Evolutionary conservation across 2,888 invertebrate species (phyloP), one percentile per base, ranked within the genome.

Genomic region (Agonopterix alstromeriana): DNA sequence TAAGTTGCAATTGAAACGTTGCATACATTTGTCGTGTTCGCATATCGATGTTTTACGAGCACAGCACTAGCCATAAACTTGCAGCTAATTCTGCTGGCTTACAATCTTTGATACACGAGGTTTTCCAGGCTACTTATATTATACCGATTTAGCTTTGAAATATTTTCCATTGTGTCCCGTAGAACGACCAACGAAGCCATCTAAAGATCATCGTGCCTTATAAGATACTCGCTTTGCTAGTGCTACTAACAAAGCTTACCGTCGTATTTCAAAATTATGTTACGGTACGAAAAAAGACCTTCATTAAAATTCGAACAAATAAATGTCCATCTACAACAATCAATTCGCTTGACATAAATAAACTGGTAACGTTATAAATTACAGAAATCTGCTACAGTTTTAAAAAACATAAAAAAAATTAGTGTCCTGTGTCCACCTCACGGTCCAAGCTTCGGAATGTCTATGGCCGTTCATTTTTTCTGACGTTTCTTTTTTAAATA

Each of bases 401-500:
- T 38, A 38, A 38, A 38, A n/a, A n/a, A 38, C 38, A 38, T 51
- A 50, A 41, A 49, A 51, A 44, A 43, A 50, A 47, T 46, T 50
- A 51, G 49, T n/a, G 38, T 42, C 47, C 52, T 47, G 36, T 53
- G 55, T 57, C 55, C 53, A 56, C 53, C 50, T 46, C 53, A 48
- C 51, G 43, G 48, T 49, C 51, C 47, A 43, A 43, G 44, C 63
- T 67, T 57, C 70, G 82, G 85, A 86, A 86, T 85, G 84, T 78
- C 73, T 81, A 74, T 74, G 75, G 70, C 66, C 70, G 67, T 68
- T 70, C 68, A 63, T 66, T 76, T 76, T 79, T 77, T 72, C 70
- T 62, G 60, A 67, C 65, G 71, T 72, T 71, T 67, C 74, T 79
- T 82, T 82, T 83, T 80, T 77, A 79, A 80, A 82, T 73, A 86